Percentiles rank a stretch among this genome's conserved stretches.
These are phyloP conservation scores for Rhopalosiphum padi DNA, from an alignment of 1,140 invertebrate species.

Conservation along the genomic window DNA sequence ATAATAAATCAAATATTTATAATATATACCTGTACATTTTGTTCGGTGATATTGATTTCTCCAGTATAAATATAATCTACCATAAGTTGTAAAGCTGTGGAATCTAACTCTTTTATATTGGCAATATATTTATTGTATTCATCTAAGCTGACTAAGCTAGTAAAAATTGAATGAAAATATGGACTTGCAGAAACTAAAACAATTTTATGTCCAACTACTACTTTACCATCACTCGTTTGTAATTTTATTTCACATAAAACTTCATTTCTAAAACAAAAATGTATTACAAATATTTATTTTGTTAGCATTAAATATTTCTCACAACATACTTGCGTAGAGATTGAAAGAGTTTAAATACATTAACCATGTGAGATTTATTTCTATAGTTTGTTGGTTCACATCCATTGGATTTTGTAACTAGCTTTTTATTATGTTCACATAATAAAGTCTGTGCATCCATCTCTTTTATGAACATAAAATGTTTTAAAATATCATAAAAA, in stretches of 20 bases:
- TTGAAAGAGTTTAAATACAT: slow-evolving; percentile 87
- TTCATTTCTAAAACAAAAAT: slow-evolving; percentile 69
- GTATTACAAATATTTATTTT: background rate
- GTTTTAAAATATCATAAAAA: too few species aligned
- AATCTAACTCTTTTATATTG: slow-evolving; percentile 83
- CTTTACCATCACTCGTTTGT: slow-evolving; percentile 75
- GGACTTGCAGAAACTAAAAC: slow-evolving; percentile 90
- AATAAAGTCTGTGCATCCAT: too few species aligned
- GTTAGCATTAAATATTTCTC: too few species aligned
- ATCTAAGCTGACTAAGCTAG: slow-evolving; percentile 88
- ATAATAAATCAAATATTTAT: background rate
- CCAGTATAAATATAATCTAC: slow-evolving; percentile 92
- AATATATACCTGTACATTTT: slow-evolving; percentile 82
- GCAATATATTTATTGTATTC: slow-evolving; percentile 83
- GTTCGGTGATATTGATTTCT: slow-evolving; percentile 88
- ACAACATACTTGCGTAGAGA: slow-evolving; percentile 80
- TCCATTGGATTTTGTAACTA: too few species aligned
- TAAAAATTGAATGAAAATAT: slow-evolving; percentile 98
- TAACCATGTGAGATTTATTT: slow-evolving; percentile 81
- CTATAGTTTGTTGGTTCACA: slow-evolving; percentile 61
- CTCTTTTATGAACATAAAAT: too few species aligned
- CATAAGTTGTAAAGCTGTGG: slow-evolving; percentile 77
- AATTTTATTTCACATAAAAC: slow-evolving; percentile 88
- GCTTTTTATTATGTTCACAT: too few species aligned
- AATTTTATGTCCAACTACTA: slow-evolving; percentile 90